phyloP scores from a whole-genome alignment of 1,140 invertebrate species.

The Trigoniulus corallinus region DNA sequence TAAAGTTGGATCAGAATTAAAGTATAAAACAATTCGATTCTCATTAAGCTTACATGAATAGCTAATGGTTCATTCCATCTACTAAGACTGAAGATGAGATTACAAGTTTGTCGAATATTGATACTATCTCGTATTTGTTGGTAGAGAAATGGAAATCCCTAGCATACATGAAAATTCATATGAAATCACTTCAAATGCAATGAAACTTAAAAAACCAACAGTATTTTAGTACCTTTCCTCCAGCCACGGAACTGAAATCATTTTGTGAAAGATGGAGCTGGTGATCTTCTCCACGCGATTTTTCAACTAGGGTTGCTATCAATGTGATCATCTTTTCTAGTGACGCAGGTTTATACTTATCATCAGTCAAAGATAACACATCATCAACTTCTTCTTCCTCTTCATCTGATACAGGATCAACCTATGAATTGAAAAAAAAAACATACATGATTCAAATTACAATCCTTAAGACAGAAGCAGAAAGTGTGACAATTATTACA shows the following conservation, averaged over 20 bases:
- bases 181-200: neutral
- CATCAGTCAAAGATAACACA: constrained; percentile 39
- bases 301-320: constrained; percentile 69
- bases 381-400: constrained; percentile 68
- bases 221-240: constrained; percentile 47
- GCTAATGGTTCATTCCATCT: constrained; percentile 76
- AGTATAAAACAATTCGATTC: neutral
- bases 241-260: constrained; percentile 64
- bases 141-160: constrained; percentile 82
- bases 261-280: constrained; percentile 53
- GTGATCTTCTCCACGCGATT: constrained; percentile 57
- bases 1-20: too few relatives aligned
- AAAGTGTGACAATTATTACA: too few relatives aligned
- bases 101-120: constrained; percentile 76
- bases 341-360: constrained; percentile 69
- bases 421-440: constrained; percentile 16
- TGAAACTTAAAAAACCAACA: constrained; percentile 3
- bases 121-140: constrained; percentile 86
- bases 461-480: too few relatives aligned
- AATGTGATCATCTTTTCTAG: constrained; percentile 92
- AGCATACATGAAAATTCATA: constrained; percentile 13
- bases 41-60: constrained; percentile 34
- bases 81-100: constrained; percentile 77
- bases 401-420: constrained; percentile 36
- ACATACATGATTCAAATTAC: neutral